phyloP scores from a whole-genome alignment of 2,888 invertebrate genomes.

The Caenorhabditis sp. region DNA sequence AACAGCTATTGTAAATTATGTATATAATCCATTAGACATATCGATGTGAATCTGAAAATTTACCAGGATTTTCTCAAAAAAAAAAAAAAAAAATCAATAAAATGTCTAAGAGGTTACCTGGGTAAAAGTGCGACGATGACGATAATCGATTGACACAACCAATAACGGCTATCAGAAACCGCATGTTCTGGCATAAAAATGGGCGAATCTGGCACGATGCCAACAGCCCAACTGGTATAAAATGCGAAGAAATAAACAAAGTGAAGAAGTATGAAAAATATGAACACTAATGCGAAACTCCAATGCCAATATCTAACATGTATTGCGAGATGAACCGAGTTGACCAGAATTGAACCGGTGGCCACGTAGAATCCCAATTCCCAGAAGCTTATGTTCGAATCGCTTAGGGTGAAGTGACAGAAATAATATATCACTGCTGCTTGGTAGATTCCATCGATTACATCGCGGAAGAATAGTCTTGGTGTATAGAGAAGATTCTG shows the following conservation, averaged over 20 bases:
- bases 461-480: constrained; percentile 84
- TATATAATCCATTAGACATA: constrained; percentile 6
- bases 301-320: constrained; percentile 86
- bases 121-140: constrained; percentile 47
- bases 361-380: constrained; percentile 88
- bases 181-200: constrained; percentile 38
- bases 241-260: constrained; percentile 35
- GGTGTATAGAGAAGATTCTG: constrained; percentile 41
- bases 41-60: constrained; percentile 31
- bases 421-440: constrained; percentile 89
- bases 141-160: constrained; percentile 40
- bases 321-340: constrained; percentile 85
- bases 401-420: constrained; percentile 75
- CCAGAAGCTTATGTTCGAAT: constrained; percentile 80
- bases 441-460: constrained; percentile 89
- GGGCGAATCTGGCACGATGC: constrained; percentile 44
- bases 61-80: background rate
- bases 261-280: constrained; percentile 53
- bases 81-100: background rate
- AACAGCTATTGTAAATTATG: background rate
- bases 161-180: constrained; percentile 38
- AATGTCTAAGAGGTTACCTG: constrained; percentile 19
- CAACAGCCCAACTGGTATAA: constrained; percentile 5
- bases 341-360: constrained; percentile 85
- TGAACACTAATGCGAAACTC: constrained; percentile 39